A percentile compares a stretch with the other conserved stretches of the same genome.
These are phyloP conservation scores for Hermetia illucens DNA, from an alignment of 1,140 invertebrate genomes.

Conservation along the genomic window DNA sequence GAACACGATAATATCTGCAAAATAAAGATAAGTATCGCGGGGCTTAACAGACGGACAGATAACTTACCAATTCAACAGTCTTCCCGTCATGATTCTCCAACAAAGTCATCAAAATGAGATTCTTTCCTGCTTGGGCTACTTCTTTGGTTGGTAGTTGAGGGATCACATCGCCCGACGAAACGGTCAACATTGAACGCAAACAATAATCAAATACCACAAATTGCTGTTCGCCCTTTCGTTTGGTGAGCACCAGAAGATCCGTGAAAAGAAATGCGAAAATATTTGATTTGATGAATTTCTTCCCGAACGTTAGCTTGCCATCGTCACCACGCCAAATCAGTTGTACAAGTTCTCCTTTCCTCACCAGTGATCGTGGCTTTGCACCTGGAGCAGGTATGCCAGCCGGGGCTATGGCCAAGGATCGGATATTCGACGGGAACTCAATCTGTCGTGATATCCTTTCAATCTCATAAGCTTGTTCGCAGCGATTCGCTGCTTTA, in stretches of 20 bases:
- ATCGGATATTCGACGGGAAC: conserved; percentile 45
- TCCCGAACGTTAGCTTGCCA: conserved; percentile 63
- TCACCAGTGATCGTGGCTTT: conserved; percentile 61
- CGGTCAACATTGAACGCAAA: conserved; percentile 60
- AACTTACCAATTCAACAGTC: conserved; percentile 56
- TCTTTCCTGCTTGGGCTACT: conserved; percentile 40
- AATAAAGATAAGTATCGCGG: conserved; percentile 2
- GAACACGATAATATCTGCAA: conserved; percentile 50
- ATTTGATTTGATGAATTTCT: conserved; percentile 57
- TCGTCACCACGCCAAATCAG: conserved; percentile 57
- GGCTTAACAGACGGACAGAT: neutral
- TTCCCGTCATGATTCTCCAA: conserved; percentile 68
- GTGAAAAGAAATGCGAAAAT: conserved; percentile 81
- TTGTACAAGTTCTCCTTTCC: conserved; percentile 70
- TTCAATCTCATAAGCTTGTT: conserved; percentile 70
- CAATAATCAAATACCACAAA: conserved; percentile 73
- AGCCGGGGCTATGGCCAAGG: conserved; percentile 52
- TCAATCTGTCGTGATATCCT: conserved; percentile 46
- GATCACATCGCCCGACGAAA: conserved; percentile 41
- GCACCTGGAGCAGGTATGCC: conserved; percentile 22
- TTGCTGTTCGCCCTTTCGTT: conserved; percentile 67
- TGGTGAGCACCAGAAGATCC: conserved; percentile 81
- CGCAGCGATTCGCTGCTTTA: conserved; percentile 76
- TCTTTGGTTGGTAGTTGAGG: conserved; percentile 41
- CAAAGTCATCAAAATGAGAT: conserved; percentile 64